Evolutionary conservation across 2,797 vertebrate genomes (phyloP).

Genomic region (Anguilla marmorata): DNA sequence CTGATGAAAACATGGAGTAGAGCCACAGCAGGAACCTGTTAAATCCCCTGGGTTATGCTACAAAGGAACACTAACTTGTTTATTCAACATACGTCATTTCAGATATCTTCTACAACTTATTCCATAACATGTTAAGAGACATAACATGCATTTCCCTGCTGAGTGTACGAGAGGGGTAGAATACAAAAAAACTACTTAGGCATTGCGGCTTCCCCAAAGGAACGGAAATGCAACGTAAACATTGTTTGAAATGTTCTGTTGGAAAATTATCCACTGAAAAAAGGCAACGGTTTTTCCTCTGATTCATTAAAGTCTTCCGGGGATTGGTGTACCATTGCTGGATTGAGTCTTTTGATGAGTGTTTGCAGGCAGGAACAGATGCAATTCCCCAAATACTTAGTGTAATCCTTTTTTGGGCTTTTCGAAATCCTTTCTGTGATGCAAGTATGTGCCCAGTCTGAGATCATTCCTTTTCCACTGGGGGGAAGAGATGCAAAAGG

Average conservation of each 20-base stretch:
- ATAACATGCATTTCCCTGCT: background rate
- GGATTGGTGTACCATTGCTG: background rate
- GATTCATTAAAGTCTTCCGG: slow-evolving; percentile 22
- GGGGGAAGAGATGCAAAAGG: background rate
- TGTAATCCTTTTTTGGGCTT: slow-evolving; percentile 38
- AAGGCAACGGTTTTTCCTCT: background rate
- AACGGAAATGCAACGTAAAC: background rate
- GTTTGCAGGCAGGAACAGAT: background rate
- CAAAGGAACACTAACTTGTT: background rate
- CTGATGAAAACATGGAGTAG: background rate
- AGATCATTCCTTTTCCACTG: slow-evolving; percentile 12
- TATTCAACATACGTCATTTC: background rate
- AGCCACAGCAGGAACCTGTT: background rate
- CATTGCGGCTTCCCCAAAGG: background rate
- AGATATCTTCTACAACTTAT: background rate
- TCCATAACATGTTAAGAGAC: background rate
- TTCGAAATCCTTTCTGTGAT: slow-evolving; percentile 28
- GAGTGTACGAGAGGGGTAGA: background rate
- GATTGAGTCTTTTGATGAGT: background rate
- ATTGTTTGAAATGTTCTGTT: background rate
- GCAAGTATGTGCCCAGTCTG: slow-evolving; percentile 26
- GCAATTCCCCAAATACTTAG: slow-evolving; percentile 33
- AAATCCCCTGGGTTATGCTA: background rate
- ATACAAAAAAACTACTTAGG: background rate
- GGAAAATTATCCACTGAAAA: background rate